These are phyloP conservation scores for Smutsia gigantea DNA, from an alignment of 2,797 vertebrate species.

Conservation along the genomic window DNA sequence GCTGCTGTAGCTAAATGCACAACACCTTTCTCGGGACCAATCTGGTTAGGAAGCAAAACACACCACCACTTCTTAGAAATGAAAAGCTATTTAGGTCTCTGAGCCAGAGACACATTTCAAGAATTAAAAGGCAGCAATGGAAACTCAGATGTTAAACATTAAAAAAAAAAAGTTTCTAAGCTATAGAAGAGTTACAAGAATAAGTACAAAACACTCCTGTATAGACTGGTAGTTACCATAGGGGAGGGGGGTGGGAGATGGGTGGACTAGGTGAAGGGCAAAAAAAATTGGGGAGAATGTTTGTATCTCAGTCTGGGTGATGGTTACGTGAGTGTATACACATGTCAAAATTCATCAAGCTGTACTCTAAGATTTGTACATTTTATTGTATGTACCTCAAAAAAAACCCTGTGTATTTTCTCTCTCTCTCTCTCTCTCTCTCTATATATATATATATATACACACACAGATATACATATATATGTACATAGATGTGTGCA, in stretches of 20 bases:
- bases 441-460: neutral
- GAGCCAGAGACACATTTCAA: neutral
- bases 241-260: too few relatives aligned
- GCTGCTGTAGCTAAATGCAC: constrained; percentile 89
- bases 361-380: too few relatives aligned
- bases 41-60: constrained; percentile 80
- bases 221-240: too few relatives aligned
- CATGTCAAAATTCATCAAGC: too few relatives aligned
- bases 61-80: constrained; percentile 4
- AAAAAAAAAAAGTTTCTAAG: neutral
- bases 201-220: neutral
- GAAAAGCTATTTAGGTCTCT: neutral
- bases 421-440: neutral
- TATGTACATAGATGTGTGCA: neutral
- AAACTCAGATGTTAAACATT: neutral
- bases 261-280: too few relatives aligned
- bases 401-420: neutral
- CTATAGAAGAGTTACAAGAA: neutral
- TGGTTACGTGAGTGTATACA: too few relatives aligned
- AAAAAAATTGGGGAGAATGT: too few relatives aligned
- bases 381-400: too few relatives aligned
- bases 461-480: neutral
- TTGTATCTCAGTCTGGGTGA: too few relatives aligned
- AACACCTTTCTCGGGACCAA: constrained; percentile 91
- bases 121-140: neutral